phyloP scores from a whole-genome alignment of 2,888 invertebrate genomes.

The Hecatera dysodea region DNA sequence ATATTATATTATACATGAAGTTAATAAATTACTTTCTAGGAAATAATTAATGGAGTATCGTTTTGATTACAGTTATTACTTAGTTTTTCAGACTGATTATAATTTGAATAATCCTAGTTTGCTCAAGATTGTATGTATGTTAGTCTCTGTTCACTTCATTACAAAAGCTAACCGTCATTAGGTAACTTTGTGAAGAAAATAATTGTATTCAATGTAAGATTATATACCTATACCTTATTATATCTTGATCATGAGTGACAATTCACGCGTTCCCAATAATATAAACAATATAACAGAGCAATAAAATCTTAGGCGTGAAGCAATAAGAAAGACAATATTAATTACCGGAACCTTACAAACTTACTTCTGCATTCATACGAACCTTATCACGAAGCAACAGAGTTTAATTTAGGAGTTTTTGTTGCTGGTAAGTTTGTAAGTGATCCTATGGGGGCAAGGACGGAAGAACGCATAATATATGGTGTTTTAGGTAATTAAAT shows the following conservation, averaged over 20 bases:
- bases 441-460: constrained; percentile 78
- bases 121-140: background rate
- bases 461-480: constrained; percentile 90
- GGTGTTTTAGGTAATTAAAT: constrained; percentile 91
- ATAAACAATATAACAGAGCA: constrained; percentile 72
- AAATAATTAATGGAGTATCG: too few relatives aligned
- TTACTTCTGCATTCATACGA: constrained; percentile 29
- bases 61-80: background rate
- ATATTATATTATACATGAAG: too few relatives aligned
- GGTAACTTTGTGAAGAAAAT: background rate
- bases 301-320: constrained; percentile 91
- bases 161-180: background rate
- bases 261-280: constrained; percentile 66
- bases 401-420: constrained; percentile 51
- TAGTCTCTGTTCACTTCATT: background rate
- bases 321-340: constrained; percentile 89
- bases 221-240: background rate
- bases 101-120: background rate
- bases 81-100: too few relatives aligned
- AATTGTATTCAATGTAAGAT: background rate
- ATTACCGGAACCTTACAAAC: constrained; percentile 75
- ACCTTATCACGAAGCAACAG: constrained; percentile 64
- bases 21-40: background rate
- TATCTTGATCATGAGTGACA: constrained; percentile 44
- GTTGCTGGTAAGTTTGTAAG: constrained; percentile 64